A percentile compares a stretch with the other conserved stretches of the same genome.
These are phyloP conservation scores for Eugnorisma glareosa DNA, from an alignment of 2,888 invertebrate genomes.

Conservation along the genomic window DNA sequence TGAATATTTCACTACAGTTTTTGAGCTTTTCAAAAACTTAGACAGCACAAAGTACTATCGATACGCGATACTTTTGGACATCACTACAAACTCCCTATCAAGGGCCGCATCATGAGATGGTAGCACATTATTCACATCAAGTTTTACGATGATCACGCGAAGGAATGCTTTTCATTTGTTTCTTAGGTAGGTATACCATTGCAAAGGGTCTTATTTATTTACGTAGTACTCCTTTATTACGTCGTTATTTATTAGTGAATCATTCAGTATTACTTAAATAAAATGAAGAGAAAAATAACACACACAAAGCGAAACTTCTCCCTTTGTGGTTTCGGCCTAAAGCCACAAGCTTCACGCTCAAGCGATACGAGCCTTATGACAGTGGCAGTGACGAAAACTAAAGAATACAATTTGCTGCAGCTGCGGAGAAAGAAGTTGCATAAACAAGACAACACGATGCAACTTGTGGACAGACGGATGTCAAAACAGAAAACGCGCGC, in stretches of 20 bases:
- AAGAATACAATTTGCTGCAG: background rate
- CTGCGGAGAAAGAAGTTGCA: background rate
- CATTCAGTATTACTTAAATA: slow-evolving; percentile 1
- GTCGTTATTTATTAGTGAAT: slow-evolving; percentile 9
- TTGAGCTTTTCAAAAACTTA: too few relatives aligned
- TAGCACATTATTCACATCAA: slow-evolving; percentile 64
- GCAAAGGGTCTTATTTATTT: slow-evolving; percentile 38
- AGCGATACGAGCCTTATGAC: background rate
- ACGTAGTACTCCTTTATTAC: slow-evolving; percentile 12
- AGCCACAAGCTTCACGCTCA: background rate
- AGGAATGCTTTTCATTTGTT: slow-evolving; percentile 56
- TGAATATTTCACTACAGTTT: too few relatives aligned
- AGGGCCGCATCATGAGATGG: slow-evolving; percentile 34
- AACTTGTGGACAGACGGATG: too few relatives aligned
- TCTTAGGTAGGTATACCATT: background rate
- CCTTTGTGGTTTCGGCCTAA: background rate
- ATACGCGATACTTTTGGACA: slow-evolving; percentile 18
- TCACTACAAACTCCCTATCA: slow-evolving; percentile 40
- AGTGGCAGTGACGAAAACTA: background rate
- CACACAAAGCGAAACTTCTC: background rate
- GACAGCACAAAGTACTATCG: background rate
- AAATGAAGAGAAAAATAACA: background rate
- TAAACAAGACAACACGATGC: background rate
- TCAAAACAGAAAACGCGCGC: too few relatives aligned
- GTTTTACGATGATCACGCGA: slow-evolving; percentile 58